Conservation (phyloP, 2,797 vertebrate genomes). For the Scleropages formosus region DNA sequence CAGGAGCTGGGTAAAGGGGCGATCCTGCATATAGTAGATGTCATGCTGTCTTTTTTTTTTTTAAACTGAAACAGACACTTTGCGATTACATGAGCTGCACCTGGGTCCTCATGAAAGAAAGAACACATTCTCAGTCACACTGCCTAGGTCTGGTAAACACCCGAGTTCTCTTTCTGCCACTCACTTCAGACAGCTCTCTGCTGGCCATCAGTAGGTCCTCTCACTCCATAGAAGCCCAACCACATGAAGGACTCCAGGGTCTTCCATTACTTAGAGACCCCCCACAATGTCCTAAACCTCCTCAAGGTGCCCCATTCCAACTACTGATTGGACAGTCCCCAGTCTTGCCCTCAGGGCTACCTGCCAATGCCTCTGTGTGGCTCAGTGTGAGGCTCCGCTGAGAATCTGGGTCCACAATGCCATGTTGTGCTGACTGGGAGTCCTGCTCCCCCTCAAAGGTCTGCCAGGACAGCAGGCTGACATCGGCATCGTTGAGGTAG, state of each 20-base stretch:
- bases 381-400: constrained; percentile 82
- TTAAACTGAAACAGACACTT: too few species aligned
- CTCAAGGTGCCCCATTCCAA: not conserved
- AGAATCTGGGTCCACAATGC: constrained; percentile 72
- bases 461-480: constrained; percentile 73
- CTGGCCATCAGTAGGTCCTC: too few species aligned
- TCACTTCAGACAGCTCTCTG: not conserved
- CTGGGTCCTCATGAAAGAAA: too few species aligned
- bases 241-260: too few species aligned
- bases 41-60: too few species aligned
- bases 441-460: constrained; percentile 82
- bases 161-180: not conserved
- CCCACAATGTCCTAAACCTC: not conserved
- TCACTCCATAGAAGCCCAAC: too few species aligned
- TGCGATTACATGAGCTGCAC: too few species aligned
- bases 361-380: constrained; percentile 85
- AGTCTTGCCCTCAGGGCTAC: constrained; percentile 56
- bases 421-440: constrained; percentile 73
- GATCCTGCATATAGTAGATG: too few species aligned
- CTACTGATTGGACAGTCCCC: not conserved
- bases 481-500: constrained; percentile 78
- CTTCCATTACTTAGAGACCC: too few species aligned
- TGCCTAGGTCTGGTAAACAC: too few species aligned
- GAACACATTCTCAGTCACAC: too few species aligned
- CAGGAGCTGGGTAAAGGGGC: too few species aligned